phyloP scores from a whole-genome alignment of 2,113 vertebrate genomes.

The Urocitellus parryii region DNA sequence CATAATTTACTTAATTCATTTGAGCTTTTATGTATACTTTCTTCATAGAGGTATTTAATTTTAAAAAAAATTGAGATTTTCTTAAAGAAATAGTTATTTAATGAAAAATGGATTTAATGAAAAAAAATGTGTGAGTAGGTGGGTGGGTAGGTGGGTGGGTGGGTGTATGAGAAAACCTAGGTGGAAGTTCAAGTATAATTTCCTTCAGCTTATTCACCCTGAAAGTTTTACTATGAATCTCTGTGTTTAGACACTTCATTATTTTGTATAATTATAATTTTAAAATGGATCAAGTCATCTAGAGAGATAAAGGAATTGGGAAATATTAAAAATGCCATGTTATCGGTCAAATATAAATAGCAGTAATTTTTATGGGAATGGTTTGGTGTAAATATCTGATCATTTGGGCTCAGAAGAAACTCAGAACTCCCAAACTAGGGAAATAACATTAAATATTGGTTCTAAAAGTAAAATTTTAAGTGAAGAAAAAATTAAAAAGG shows the following conservation, averaged over 20 bases:
- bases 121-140: neutral
- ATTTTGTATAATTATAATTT: neutral
- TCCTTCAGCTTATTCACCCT: neutral
- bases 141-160: neutral
- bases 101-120: neutral
- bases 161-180: neutral
- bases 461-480: neutral
- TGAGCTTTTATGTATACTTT: neutral
- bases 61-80: too few relatives aligned
- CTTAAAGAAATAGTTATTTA: too few relatives aligned
- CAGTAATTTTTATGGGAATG: neutral
- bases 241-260: neutral
- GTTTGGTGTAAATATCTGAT: neutral
- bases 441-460: neutral
- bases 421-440: neutral
- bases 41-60: neutral
- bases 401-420: neutral
- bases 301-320: neutral
- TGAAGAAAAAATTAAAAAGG: neutral
- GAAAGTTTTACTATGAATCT: neutral
- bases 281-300: neutral
- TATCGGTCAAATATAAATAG: neutral
- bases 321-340: neutral
- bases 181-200: neutral
- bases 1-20: neutral